Conservation (phyloP, 1,140 invertebrate genomes). For the Cylas formicarius region DNA sequence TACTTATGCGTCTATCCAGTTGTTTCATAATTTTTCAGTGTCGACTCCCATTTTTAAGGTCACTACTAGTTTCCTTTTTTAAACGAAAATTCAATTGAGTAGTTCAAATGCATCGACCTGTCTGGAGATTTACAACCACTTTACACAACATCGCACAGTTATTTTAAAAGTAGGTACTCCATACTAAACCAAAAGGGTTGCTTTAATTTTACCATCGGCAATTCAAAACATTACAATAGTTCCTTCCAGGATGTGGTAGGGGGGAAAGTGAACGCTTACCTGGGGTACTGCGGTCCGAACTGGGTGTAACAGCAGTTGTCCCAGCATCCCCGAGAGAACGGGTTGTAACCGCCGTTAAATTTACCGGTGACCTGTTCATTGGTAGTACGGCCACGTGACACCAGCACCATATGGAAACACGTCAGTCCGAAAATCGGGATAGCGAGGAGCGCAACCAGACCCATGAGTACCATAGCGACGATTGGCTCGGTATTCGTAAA, state of each 20-base stretch:
- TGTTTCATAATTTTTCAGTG: too few relatives aligned
- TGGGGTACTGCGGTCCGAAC: slow-evolving; percentile 94
- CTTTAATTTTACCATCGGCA: too few relatives aligned
- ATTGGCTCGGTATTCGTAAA: slow-evolving; percentile 76
- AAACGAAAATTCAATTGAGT: too few relatives aligned
- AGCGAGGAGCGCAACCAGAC: slow-evolving; percentile 79
- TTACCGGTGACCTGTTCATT: slow-evolving; percentile 99
- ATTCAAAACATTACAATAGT: too few relatives aligned
- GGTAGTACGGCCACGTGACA: slow-evolving; percentile 96
- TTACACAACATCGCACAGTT: neutral
- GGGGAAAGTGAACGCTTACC: slow-evolving; percentile 59
- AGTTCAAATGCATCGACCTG: too few relatives aligned
- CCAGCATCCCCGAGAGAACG: slow-evolving; percentile 89
- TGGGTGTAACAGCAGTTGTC: slow-evolving; percentile 91
- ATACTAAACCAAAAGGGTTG: too few relatives aligned
- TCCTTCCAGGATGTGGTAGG: too few relatives aligned
- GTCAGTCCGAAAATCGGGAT: slow-evolving; percentile 97
- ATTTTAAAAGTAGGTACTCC: neutral
- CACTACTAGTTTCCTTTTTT: too few relatives aligned
- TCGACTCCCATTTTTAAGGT: too few relatives aligned
- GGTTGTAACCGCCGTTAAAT: slow-evolving; percentile 95
- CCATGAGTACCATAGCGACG: slow-evolving; percentile 87
- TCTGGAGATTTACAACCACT: too few relatives aligned
- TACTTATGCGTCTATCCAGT: too few relatives aligned
- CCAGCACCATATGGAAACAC: slow-evolving; percentile 94